Percentiles rank a stretch among this genome's conserved stretches.
phyloP scores from a whole-genome alignment of 1,140 invertebrate genomes.

The Mizuhopecten yessoensis region DNA sequence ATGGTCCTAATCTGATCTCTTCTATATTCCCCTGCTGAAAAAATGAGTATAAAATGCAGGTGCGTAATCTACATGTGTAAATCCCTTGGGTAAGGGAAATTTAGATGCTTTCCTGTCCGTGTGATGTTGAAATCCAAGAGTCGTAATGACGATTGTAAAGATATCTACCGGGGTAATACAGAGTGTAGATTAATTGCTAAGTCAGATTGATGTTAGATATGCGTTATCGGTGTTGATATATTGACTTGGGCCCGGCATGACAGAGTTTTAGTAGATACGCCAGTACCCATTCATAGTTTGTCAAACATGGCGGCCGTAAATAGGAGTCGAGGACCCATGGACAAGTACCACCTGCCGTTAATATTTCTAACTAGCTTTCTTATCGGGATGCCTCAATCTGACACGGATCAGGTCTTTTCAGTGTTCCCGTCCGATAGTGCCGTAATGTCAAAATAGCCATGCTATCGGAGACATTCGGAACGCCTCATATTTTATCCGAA shows the following conservation, averaged over 20 bases:
- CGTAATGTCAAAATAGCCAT: conserved; percentile 38
- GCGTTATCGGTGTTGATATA: neutral
- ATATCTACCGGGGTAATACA: neutral
- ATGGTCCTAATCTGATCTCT: too few relatives aligned
- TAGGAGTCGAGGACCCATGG: neutral
- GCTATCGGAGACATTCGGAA: conserved; percentile 22
- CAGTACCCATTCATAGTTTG: conserved; percentile 33
- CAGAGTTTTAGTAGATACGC: neutral
- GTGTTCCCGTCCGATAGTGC: conserved; percentile 24
- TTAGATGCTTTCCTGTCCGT: neutral
- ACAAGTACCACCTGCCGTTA: neutral
- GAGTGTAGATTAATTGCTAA: conserved; percentile 9
- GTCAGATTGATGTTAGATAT: conserved; percentile 10
- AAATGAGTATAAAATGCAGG: too few relatives aligned
- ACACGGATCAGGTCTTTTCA: conserved; percentile 24
- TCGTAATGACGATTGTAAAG: neutral
- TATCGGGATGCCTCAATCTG: neutral
- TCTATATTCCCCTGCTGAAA: too few relatives aligned
- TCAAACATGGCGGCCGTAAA: conserved; percentile 23
- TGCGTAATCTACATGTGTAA: too few relatives aligned
- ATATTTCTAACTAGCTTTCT: conserved; percentile 8
- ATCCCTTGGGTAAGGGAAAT: too few relatives aligned
- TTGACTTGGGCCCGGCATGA: neutral
- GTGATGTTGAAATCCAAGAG: neutral
- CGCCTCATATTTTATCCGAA: conserved; percentile 22